Evolutionary conservation across 2,888 invertebrate species (phyloP), one percentile per base, ranked within the genome.

Genomic region (Steromphala cineraria): DNA sequence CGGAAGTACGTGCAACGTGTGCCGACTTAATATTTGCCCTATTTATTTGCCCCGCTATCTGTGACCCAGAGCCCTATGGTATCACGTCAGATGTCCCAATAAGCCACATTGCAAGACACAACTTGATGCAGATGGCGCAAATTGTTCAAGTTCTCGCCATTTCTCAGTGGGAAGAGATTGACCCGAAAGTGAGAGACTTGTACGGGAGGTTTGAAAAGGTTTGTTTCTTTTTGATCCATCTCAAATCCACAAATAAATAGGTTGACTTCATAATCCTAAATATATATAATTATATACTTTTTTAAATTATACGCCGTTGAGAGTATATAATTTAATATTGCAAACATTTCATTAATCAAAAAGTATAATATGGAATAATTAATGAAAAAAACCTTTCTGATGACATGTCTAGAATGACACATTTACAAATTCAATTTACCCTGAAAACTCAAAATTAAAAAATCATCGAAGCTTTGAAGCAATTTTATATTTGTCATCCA

Each of bases 21-120:
- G 97, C 97, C 0, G 99, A 99, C 92, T 95, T 99, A 81, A 96
- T 99, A 36, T 96, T 99, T 92, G 97, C 97, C 13, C 95, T 97
- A 92, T 98, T 98, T 92, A 96, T 99, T 82, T 99, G 99, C 91
- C 98, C 98, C 2, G 99, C 98, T 0, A 97, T 99, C 79, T 96
- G 98, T 75, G 98, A 98, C 94, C 99, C 99, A 0, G 99, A 99
- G 93, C 96, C 97, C 0, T 96, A 98, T 93, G 99, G 98, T 19
- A 96, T 99, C 79, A 94, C 94, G 1, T 97, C 97, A 3, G 98
- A 98, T 91, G 96, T 97, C 0, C 97, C 98, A 8, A 97, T 99
- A 80, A 97, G 97, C 62, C 96, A 97, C 90, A 96, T 97, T 81
- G 97, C 98, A 5, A 94, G 98, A 53, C 98, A 97, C 93, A 99